phyloP scores from a whole-genome alignment of 2,797 vertebrate genomes.

The Erethizon dorsatum region DNA sequence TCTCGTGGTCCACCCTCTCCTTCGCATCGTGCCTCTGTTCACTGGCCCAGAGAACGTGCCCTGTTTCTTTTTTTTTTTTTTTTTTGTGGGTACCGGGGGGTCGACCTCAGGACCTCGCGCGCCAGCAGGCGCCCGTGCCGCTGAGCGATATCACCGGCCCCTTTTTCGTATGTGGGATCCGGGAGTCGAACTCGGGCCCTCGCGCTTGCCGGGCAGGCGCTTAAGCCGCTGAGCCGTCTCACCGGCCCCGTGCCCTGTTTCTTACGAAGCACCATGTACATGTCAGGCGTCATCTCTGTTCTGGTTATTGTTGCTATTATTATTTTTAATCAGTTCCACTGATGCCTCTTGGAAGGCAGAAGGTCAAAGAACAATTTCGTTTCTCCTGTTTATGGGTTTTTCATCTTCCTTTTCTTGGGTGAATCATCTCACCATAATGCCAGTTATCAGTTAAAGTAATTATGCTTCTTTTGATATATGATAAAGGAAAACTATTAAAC shows the following conservation, averaged over 20 bases:
- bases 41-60: not conserved
- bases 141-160: too few relatives aligned
- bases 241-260: not conserved
- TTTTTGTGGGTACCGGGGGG: too few relatives aligned
- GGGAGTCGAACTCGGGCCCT: too few relatives aligned
- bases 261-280: not conserved
- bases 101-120: too few relatives aligned
- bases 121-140: too few relatives aligned
- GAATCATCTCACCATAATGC: not conserved
- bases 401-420: not conserved
- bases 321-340: not conserved
- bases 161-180: too few relatives aligned
- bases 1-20: not conserved
- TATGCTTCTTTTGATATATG: conserved; percentile 13
- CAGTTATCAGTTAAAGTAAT: conserved; percentile 31
- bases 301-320: too few relatives aligned
- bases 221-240: too few relatives aligned
- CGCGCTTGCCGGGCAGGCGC: too few relatives aligned
- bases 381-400: not conserved
- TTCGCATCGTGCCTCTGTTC: not conserved
- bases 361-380: conserved; percentile 5
- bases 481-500: conserved; percentile 42
- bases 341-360: conserved; percentile 1
- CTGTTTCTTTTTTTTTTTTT: too few relatives aligned
- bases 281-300: not conserved